Conservation (phyloP, 2,113 vertebrate species). For the Merops nubicus region DNA sequence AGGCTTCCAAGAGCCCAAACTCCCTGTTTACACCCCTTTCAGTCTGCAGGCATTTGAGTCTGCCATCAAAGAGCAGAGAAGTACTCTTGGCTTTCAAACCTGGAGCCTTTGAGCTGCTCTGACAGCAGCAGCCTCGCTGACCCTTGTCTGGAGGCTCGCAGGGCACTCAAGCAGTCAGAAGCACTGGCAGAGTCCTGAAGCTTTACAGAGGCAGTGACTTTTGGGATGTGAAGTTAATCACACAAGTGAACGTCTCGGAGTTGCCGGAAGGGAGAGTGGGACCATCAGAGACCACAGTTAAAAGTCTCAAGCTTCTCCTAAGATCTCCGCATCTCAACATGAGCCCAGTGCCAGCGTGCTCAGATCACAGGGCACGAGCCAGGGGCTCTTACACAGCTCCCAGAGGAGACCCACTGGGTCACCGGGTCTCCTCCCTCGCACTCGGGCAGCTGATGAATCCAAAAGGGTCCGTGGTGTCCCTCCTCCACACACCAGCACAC, state of each 20-base stretch:
- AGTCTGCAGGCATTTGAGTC: background rate
- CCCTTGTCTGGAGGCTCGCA: background rate
- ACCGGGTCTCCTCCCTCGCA: background rate
- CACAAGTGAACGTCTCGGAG: background rate
- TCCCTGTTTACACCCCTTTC: background rate
- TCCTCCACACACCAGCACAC: accelerated
- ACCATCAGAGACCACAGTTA: background rate
- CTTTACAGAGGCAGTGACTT: slow-evolving; percentile 25
- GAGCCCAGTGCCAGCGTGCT: accelerated
- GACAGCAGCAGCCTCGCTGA: background rate
- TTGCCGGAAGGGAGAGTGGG: background rate
- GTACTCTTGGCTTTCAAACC: background rate
- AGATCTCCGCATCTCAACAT: background rate
- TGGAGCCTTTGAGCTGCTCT: background rate
- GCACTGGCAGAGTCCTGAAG: background rate
- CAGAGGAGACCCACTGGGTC: background rate
- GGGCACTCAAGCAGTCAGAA: slow-evolving; percentile 6
- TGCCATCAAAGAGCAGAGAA: background rate
- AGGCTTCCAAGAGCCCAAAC: background rate
- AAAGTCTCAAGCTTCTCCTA: background rate
- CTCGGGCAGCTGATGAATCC: background rate
- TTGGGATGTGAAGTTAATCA: slow-evolving; percentile 63
- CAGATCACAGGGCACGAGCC: background rate
- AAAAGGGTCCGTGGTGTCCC: background rate
- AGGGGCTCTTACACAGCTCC: background rate